Conservation (phyloP, 2,888 invertebrate genomes). For the Zhuqinia jingwanae region DNA sequence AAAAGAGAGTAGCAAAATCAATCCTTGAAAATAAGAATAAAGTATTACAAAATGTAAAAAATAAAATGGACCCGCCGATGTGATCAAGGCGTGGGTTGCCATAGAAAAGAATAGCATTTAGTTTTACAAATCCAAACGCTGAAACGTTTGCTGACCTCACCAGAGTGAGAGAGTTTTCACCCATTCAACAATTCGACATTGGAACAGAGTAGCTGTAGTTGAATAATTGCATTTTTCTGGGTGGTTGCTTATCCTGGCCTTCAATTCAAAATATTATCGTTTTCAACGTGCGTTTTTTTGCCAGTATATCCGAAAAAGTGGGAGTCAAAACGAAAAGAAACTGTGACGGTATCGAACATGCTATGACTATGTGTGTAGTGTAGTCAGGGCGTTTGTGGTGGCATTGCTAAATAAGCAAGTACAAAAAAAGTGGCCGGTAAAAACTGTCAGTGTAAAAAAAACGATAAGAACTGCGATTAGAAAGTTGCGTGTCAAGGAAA, state of each 20-base stretch:
- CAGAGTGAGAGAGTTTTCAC: neutral
- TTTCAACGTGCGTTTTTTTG: constrained; percentile 6
- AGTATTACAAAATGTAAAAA: too few relatives aligned
- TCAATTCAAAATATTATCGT: constrained; percentile 7
- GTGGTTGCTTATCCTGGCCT: constrained; percentile 12
- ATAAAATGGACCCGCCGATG: neutral
- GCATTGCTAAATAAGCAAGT: neutral
- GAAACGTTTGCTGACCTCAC: constrained; percentile 31
- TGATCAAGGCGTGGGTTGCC: too few relatives aligned
- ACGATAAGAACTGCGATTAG: constrained; percentile 68
- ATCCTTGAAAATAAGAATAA: too few relatives aligned
- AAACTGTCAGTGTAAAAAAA: constrained; percentile 65
- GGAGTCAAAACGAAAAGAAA: neutral
- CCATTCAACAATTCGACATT: constrained; percentile 9
- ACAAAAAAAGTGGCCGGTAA: constrained; percentile 58
- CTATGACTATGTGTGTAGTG: neutral
- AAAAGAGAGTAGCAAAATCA: too few relatives aligned
- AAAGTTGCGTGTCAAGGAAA: constrained; percentile 67
- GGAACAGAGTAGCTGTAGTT: neutral
- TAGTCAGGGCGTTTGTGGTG: neutral
- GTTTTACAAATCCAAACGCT: neutral
- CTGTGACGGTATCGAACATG: neutral
- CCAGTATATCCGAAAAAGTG: constrained; percentile 7
- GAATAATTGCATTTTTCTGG: too few relatives aligned
- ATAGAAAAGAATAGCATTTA: too few relatives aligned